Conservation (phyloP, 2,888 invertebrate species). For the Rotaria macrura region DNA sequence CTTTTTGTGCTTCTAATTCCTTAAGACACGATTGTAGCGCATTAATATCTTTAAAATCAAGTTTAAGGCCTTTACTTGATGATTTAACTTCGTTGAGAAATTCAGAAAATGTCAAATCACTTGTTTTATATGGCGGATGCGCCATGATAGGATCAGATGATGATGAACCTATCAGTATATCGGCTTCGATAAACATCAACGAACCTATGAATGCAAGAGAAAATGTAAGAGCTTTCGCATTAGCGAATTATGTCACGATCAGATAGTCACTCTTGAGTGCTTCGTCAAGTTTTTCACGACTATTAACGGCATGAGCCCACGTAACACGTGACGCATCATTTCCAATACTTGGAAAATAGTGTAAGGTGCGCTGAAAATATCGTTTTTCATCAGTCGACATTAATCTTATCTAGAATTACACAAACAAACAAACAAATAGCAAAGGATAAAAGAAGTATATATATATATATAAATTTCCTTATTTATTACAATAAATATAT, state of each 20-base stretch:
- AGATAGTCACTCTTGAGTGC: conserved; percentile 39
- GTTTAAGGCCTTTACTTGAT: conserved; percentile 28
- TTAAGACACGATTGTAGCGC: conserved; percentile 34
- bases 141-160: conserved; percentile 27
- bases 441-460: no score
- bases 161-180: neutral
- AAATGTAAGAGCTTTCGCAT: no score
- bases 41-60: conserved; percentile 31
- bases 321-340: conserved; percentile 41
- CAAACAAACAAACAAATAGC: neutral
- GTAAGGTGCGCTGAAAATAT: conserved; percentile 35
- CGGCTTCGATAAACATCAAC: conserved; percentile 25
- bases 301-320: conserved; percentile 41
- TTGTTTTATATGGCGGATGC: conserved; percentile 24
- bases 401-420: neutral
- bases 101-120: conserved; percentile 34
- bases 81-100: neutral
- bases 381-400: neutral
- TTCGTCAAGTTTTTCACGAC: conserved; percentile 36
- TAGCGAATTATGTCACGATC: no score
- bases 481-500: conserved; percentile 4
- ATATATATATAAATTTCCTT: neutral
- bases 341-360: conserved; percentile 39
- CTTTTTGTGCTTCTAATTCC: conserved; percentile 16
- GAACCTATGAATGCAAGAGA: neutral